A percentile compares a stretch with the other conserved stretches of the same genome.
Evolutionary conservation across 2,113 vertebrate genomes (phyloP).

Genomic region (Microcebus ravelobensis): DNA sequence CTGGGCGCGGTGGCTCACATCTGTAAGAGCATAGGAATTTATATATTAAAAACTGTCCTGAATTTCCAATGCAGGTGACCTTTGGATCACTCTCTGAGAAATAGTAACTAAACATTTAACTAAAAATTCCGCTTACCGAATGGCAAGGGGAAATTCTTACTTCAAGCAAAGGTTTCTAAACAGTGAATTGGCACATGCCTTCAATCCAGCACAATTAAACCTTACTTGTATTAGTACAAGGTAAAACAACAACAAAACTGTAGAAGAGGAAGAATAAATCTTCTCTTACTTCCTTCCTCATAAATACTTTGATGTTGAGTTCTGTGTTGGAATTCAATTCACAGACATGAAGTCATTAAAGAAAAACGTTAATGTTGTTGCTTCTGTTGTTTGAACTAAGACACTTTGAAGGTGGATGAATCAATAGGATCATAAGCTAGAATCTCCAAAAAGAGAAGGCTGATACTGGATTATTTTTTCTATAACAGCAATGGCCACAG

Average conservation of each 20-base stretch:
- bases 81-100: background rate
- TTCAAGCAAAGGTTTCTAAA: background rate
- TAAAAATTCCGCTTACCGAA: background rate
- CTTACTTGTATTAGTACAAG: background rate
- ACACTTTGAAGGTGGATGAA: background rate
- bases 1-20: background rate
- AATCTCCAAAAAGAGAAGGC: background rate
- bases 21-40: background rate
- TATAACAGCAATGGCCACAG: background rate
- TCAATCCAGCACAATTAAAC: background rate
- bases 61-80: background rate
- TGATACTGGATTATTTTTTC: background rate
- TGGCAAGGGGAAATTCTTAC: background rate
- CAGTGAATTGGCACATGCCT: background rate
- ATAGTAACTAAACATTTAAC: background rate
- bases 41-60: background rate
- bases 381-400: background rate
- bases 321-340: slow-evolving; percentile 5
- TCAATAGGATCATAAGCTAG: background rate
- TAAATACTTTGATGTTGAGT: background rate
- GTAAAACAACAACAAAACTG: background rate
- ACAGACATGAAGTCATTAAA: background rate
- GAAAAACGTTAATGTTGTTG: background rate
- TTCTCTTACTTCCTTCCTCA: background rate
- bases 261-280: background rate